A percentile compares a stretch with the other conserved stretches of the same genome.
Conservation (phyloP, 92 coral and sea anemone species). For the Actinostola sp. region DNA sequence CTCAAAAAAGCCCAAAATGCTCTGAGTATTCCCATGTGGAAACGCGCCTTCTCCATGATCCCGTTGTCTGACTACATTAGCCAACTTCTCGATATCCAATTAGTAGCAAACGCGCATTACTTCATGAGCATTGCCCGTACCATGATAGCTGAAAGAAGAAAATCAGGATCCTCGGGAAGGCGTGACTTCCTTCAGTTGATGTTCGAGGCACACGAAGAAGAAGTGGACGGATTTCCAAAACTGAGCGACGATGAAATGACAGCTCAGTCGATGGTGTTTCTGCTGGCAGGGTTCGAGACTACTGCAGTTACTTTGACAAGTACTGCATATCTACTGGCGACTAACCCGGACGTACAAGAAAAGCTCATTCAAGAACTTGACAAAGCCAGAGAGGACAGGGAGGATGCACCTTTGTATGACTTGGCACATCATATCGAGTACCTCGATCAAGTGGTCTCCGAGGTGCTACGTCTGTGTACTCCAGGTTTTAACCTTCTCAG, state of each 20-base stretch:
- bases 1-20: constrained; percentile 34
- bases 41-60: constrained; percentile 48
- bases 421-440: constrained; percentile 66
- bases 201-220: constrained; percentile 61
- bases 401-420: constrained; percentile 44
- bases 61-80: constrained; percentile 59
- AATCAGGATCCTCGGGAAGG: constrained; percentile 46
- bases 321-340: constrained; percentile 61
- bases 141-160: constrained; percentile 52
- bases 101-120: constrained; percentile 42
- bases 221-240: constrained; percentile 27
- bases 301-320: constrained; percentile 61
- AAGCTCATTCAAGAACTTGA: constrained; percentile 63
- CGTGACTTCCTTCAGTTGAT: constrained; percentile 73
- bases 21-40: constrained; percentile 36
- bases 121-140: constrained; percentile 49
- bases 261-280: constrained; percentile 66
- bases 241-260: constrained; percentile 73
- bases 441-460: constrained; percentile 70
- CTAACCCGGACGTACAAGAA: constrained; percentile 64
- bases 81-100: constrained; percentile 22
- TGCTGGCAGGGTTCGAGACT: constrained; percentile 77
- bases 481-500: constrained; percentile 72
- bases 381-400: constrained; percentile 36
- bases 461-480: constrained; percentile 64